A percentile compares a stretch with the other conserved stretches of the same genome.
These are phyloP conservation scores for Cercocebus atys DNA, from an alignment of 2,113 vertebrate genomes.

Conservation along the genomic window DNA sequence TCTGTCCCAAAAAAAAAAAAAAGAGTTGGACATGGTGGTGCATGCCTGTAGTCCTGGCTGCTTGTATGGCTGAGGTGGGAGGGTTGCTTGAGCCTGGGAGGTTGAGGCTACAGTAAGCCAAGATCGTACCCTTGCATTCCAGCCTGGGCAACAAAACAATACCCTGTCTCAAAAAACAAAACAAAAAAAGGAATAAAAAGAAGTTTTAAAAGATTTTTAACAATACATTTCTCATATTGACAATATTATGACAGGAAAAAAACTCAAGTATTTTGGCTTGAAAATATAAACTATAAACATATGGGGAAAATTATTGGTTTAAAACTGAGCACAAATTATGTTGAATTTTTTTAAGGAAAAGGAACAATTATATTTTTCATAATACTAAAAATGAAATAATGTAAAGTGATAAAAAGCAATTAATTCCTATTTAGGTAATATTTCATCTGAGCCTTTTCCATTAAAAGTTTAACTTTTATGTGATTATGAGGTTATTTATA, in stretches of 20 bases:
- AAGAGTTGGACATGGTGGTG: too few relatives aligned
- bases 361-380: neutral
- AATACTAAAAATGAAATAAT: neutral
- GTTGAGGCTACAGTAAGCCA: too few relatives aligned
- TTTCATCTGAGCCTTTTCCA: neutral
- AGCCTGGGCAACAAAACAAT: too few relatives aligned
- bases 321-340: neutral
- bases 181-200: neutral
- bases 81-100: too few relatives aligned
- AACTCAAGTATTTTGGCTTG: neutral
- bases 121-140: too few relatives aligned
- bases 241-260: neutral
- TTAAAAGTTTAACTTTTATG: neutral
- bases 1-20: too few relatives aligned
- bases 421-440: neutral
- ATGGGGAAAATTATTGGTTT: neutral
- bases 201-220: neutral
- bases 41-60: too few relatives aligned
- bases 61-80: too few relatives aligned
- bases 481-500: neutral
- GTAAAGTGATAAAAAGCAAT: neutral
- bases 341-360: neutral
- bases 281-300: conserved; percentile 2
- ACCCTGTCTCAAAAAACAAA: too few relatives aligned
- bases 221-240: neutral